phyloP scores from a whole-genome alignment of 2,888 invertebrate species.

The Formica aserva region DNA sequence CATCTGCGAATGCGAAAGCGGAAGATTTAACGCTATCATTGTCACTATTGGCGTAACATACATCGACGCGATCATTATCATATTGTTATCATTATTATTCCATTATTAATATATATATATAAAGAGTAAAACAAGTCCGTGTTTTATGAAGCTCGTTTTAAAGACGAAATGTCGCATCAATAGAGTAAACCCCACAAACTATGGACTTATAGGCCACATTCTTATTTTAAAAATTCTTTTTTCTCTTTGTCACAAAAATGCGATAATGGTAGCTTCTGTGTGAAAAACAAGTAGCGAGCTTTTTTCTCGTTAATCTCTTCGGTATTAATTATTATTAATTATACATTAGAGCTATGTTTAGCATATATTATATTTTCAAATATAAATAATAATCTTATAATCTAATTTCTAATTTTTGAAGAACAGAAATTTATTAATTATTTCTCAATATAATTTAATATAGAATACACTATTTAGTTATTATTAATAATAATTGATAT shows the following conservation, averaged over 20 bases:
- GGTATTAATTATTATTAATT: slow-evolving; percentile 31
- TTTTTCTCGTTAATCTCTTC: slow-evolving; percentile 12
- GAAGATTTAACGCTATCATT: slow-evolving; percentile 13
- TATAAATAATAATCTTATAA: background rate
- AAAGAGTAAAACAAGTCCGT: background rate
- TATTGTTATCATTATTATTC: slow-evolving; percentile 23
- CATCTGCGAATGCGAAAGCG: slow-evolving; percentile 1
- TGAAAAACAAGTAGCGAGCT: slow-evolving; percentile 16
- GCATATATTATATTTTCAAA: background rate
- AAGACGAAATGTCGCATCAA: background rate
- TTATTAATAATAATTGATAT: slow-evolving; percentile 22
- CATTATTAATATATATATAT: background rate
- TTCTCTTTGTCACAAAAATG: slow-evolving; percentile 14
- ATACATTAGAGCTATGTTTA: background rate
- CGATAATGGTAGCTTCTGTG: slow-evolving; percentile 22
- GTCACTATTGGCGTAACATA: slow-evolving; percentile 9
- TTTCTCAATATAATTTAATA: slow-evolving; percentile 8
- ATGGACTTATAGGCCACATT: background rate
- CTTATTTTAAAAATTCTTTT: background rate
- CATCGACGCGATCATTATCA: background rate
- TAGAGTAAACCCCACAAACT: slow-evolving; percentile 3
- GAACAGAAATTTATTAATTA: background rate
- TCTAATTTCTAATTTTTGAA: slow-evolving; percentile 1
- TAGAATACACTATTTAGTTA: background rate
- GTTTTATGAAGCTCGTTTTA: slow-evolving; percentile 1